These are phyloP conservation scores for Drosophila monieri DNA, from an alignment of 2,888 invertebrate species.

Conservation along the genomic window DNA sequence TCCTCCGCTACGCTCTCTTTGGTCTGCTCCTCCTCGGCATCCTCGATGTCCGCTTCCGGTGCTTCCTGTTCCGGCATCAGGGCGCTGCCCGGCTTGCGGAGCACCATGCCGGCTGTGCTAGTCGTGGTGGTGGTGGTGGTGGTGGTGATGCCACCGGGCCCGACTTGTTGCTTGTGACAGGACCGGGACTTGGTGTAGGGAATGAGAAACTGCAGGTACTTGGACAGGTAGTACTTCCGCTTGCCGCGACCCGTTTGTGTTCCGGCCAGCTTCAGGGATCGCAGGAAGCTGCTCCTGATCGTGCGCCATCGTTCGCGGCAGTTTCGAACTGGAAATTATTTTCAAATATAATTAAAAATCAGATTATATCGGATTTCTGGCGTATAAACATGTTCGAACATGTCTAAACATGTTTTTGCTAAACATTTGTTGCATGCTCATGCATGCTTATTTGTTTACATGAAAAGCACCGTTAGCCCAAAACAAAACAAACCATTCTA, in stretches of 20 bases:
- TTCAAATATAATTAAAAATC: neutral
- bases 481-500: neutral
- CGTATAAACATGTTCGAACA: no score
- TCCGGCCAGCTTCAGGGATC: conserved; percentile 77
- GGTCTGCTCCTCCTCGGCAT: conserved; percentile 51
- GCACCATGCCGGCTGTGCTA: conserved; percentile 54
- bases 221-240: conserved; percentile 81
- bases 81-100: conserved; percentile 65
- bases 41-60: neutral
- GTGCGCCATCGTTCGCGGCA: conserved; percentile 82
- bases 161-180: conserved; percentile 55
- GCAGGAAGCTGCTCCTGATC: conserved; percentile 79
- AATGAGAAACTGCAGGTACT: conserved; percentile 80
- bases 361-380: no score
- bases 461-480: neutral
- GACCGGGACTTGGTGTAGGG: conserved; percentile 79
- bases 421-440: no score
- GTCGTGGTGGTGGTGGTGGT: neutral
- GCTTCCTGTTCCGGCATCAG: neutral
- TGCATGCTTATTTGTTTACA: no score
- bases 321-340: conserved; percentile 75
- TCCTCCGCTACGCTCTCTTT: conserved; percentile 66
- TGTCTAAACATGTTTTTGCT: neutral
- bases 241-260: conserved; percentile 81
- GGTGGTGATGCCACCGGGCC: neutral